Percentiles rank a stretch among this genome's conserved stretches.
Conservation (phyloP, 2,113 vertebrate species). For the Plecturocebus donacophilus region DNA sequence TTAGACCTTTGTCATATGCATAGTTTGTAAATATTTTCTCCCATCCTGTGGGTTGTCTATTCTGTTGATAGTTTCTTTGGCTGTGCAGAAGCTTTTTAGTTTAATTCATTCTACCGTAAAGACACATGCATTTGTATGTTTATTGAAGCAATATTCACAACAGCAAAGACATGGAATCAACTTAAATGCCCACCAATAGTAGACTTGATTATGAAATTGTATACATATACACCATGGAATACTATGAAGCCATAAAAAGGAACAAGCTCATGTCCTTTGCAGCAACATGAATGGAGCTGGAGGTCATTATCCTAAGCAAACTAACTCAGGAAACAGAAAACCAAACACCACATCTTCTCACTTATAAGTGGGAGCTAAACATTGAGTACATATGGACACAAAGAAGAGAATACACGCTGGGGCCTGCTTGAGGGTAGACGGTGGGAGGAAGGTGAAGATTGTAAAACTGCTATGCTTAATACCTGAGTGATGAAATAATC, state of each 20-base stretch:
- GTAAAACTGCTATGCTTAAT: too few relatives aligned
- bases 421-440: too few relatives aligned
- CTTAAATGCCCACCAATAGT: not conserved
- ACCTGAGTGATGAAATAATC: too few relatives aligned
- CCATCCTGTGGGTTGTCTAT: not conserved
- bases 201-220: not conserved
- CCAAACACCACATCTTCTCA: not conserved
- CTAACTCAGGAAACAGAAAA: not conserved
- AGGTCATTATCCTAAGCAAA: not conserved
- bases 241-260: not conserved
- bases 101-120: not conserved
- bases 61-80: not conserved
- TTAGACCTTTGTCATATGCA: not conserved
- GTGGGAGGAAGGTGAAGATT: too few relatives aligned
- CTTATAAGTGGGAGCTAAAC: not conserved
- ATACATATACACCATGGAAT: not conserved
- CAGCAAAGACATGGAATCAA: not conserved
- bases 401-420: not conserved
- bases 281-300: not conserved
- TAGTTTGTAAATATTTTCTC: not conserved
- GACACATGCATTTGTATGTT: not conserved
- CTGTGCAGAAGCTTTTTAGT: not conserved
- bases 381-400: not conserved
- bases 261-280: not conserved
- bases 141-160: not conserved